Evolutionary conservation across 2,113 vertebrate species (phyloP), one percentile per base, ranked within the genome.

Genomic region (Cygnus buccinator): DNA sequence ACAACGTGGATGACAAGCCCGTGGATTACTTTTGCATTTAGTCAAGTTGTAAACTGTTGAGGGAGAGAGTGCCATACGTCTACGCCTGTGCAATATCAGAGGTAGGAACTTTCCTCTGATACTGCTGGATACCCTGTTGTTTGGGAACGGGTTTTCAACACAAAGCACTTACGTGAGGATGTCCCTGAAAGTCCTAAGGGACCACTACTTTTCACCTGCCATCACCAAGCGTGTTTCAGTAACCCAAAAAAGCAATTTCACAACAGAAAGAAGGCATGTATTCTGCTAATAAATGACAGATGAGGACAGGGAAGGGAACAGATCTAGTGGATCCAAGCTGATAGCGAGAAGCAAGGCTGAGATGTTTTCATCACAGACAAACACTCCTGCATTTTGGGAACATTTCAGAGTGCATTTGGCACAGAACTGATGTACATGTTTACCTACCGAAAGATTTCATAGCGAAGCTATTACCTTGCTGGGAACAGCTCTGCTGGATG

Each of bases 11-110:
- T 92, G 72, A 95, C 79, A 93, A 92, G 90, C 61, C 72, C 11
- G 52, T 87, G 76, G 92, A 97, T 95, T 96, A 94, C 93, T 90
- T 96, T 57, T 75, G 61, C 79, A 39, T 93, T 96, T 95, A 93
- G 92, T 77, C 52, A 74, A 80, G 35, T 48, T 92, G 93, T 95
- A 96, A 96, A 95, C 79, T 86, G 68, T 77, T 93, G 43, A 95
- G 68, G 33, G 15, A 94, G 31, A 73, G 63, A 80, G 23, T 88
- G 92, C 57, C 52, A 28, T 94, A 88, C 88, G 39, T 84, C 76
- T 84, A 39, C 6, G 93, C 41, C 94, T 95, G 92, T 90, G 83
- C 68, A 96, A 23, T 94, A 90, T 96, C 94, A 96, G 55, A 84
- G 35, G 43, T 68, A 46, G 65, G 68, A 94, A 71, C 85, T 88